Evolutionary conservation across 2,888 invertebrate genomes (phyloP), one percentile per base, ranked within the genome.

Genomic region (Lasioglossum villosulum): DNA sequence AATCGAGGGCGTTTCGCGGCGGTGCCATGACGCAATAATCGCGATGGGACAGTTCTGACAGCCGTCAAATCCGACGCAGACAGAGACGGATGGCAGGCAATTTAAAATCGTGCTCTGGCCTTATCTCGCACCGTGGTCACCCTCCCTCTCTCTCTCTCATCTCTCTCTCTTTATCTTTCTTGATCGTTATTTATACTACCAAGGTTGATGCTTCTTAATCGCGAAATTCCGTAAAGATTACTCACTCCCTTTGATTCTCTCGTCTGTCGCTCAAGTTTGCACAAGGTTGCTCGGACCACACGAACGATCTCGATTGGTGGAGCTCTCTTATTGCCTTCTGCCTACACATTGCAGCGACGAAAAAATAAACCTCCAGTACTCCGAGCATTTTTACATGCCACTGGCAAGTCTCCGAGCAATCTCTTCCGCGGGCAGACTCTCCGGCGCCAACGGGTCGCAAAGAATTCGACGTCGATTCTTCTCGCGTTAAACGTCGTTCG

Each of bases 11-110:
- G 76, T 77, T 77, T 16, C 48, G 45, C 34, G 75, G 30, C 77
- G 77, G 37, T 63, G 42, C 5, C 80, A 66, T 87, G 86, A 87
- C 81, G 80, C 88, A 90, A 86, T 88, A 88, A 90, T 88, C 89
- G 87, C 82, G 85, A 88, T 84, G 78, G 76, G 83, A 87, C 85
- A 79, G 78, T 80, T 81, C 84, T 73, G 86, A 88, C 84, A 84
- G 89, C 89, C 80, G 89, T 86, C 86, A 78, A 77, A 78, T 45
- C 48, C 73, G 83, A 83, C 72, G 68, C 59, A 71, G 73, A 75
- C 66, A 76, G 83, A 81, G 80, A 83, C 78, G 66, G 83, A 88
- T 84, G 89, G 76, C 83, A 83, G 88, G 83, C 85, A 87, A 90
- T 90, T 90, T 88, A 86, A 88, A 90, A 88, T 90, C 76, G 76